These are phyloP conservation scores for Terrapene triunguis DNA, from an alignment of 2,113 vertebrate species.

Conservation along the genomic window DNA sequence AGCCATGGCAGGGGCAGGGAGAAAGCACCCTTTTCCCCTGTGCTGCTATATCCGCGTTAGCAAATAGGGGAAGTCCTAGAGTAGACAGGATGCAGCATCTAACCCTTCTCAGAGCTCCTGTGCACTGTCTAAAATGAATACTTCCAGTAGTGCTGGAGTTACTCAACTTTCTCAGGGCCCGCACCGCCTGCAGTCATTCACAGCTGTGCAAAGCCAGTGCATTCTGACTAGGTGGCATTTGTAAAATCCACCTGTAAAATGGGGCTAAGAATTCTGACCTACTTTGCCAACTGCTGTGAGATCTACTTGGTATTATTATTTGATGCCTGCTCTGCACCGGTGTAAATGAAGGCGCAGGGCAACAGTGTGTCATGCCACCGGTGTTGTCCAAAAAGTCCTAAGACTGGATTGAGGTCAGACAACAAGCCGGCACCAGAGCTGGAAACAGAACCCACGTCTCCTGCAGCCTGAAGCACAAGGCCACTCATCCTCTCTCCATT, in stretches of 20 bases:
- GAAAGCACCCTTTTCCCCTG: background rate
- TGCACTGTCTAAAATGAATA: background rate
- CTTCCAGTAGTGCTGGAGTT: background rate
- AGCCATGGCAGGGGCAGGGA: background rate
- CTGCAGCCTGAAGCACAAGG: background rate
- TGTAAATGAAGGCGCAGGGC: background rate
- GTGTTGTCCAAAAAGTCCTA: background rate
- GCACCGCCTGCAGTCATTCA: background rate
- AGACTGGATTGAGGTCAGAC: background rate
- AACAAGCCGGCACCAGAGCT: background rate
- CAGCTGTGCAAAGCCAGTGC: background rate
- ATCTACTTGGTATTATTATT: background rate
- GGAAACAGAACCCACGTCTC: background rate
- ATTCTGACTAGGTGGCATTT: background rate
- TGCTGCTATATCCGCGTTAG: background rate
- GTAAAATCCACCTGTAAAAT: background rate
- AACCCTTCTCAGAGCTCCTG: background rate
- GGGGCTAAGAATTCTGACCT: background rate
- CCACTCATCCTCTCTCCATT: background rate
- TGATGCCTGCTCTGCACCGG: background rate
- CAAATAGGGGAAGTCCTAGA: background rate
- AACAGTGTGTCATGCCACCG: background rate
- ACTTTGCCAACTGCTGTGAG: background rate
- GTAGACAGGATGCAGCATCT: background rate
- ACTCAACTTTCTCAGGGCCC: conserved; percentile 13